Percentiles rank a stretch among this genome's conserved stretches.
Evolutionary conservation across 2,113 vertebrate species (phyloP).

Genomic region (Myiagra hebetior): DNA sequence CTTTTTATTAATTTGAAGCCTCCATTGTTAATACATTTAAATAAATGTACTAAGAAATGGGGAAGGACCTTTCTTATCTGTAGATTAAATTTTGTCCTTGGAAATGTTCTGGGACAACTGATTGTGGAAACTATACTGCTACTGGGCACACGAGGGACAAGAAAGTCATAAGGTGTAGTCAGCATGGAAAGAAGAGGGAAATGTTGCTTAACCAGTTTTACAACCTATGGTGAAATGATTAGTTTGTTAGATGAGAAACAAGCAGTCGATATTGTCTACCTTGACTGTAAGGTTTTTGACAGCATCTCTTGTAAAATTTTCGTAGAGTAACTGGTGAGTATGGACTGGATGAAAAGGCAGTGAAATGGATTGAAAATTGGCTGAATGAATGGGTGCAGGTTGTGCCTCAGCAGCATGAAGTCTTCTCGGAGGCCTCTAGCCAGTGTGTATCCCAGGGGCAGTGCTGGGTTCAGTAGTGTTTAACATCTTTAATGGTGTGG

Average conservation of each 20-base stretch:
- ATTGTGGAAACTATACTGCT: background rate
- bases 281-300: background rate
- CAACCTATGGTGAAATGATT: background rate
- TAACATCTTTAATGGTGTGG: background rate
- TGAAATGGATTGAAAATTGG: background rate
- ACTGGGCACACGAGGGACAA: background rate
- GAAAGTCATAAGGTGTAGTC: background rate
- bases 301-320: background rate
- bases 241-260: background rate
- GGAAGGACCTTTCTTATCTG: background rate
- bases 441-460: background rate
- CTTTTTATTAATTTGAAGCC: background rate
- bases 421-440: background rate
- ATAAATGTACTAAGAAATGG: background rate
- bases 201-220: background rate
- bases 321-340: background rate
- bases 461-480: accelerated
- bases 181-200: background rate
- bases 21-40: background rate
- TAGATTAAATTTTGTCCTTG: background rate
- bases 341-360: background rate
- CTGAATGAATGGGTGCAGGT: background rate
- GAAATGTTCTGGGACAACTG: background rate
- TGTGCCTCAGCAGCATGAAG: background rate
- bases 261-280: background rate